Base-by-base conservation (phyloP, 1,140 invertebrate species). In the Cotesia vestalis region DNA sequence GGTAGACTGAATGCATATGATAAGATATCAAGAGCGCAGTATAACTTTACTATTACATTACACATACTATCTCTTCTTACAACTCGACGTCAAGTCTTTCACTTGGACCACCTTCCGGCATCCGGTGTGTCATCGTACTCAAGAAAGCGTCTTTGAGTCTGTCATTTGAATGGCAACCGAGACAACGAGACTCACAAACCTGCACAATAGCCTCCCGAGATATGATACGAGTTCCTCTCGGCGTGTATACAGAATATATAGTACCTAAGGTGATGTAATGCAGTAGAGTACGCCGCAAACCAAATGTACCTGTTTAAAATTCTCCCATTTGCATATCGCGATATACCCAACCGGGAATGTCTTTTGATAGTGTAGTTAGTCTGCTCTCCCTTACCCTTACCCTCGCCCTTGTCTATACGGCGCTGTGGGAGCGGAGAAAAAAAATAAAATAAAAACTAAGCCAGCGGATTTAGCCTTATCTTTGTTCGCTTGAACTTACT, bases 11-110 rank as follows among this genome's bases (percentile, higher is more conserved):
- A 27, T 27, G 27, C 27, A 27, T 27, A 27, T 27, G 27, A 27
- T 27, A 27, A 27, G 27, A 27, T 27, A 27, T 27, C 27, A 27
- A 27, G 27, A 27, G 27, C 27, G 27, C 8, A 35, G 20, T 46
- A 46, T 46, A 46, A 46, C 40, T 46, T 57, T 57, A 14, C 17
- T 55, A 55, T 55, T 55, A 55, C 17, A 12, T 55, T 17, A 17
- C 17, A 17, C 51, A 20, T 6, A 46, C 6, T 46, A 11, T 46
- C 40, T 46, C 40, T 46, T 46, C 53, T 60, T 35, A 27, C 38
- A 5, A n/a, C 20, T 61, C 59, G 14, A n/a, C 57, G 57, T 71
- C 61, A 61, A 11, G 68, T 79, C 79, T 64, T 68, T 71, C 75
- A 70, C 57, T 20, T 59, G 17, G 14, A 11, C 17, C 57, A 20